Evolutionary conservation across 2,888 invertebrate species (phyloP), one percentile per base, ranked within the genome.

Genomic region (Nebria salina): DNA sequence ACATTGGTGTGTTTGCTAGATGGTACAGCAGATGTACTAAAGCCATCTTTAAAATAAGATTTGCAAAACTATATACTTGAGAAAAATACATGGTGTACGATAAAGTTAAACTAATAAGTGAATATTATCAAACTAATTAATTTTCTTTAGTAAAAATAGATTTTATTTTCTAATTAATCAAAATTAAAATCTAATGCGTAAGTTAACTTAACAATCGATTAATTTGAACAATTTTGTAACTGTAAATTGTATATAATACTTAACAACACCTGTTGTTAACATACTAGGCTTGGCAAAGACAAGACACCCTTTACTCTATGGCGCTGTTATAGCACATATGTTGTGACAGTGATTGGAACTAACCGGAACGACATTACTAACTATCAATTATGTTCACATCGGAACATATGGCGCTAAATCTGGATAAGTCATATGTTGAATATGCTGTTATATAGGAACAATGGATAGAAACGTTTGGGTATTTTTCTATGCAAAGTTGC

Each of bases 1-100:
- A 78, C 73, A 73, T 42, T 73, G 42, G 77, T 70, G 70, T 76
- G 68, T 70, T 72, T 77, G 72, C 72, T 75, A 7, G 54, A 64
- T 42, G 8, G 43, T 64, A 20, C 34, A 77, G 72, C 42, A 72
- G 72, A 54, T 54, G 54, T 13, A 54, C 54, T 8, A 13, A 54
- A 54, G 11, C 11, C 8, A 54, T 54, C 54, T 54, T 54, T 54
- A 54, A 2, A 54, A 54, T 54, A 34, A 2, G 34, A 34, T 34
- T 34, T 34, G 34, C 34, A 34, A 34, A 34, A 34, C 34, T 4
- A 34, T 5, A 5, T 34, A 34, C 2, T 34, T 34, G 34, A 34
- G 34, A 34, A 34, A 1, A 34, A 34, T 34, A 34, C 2, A 34
- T 34, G 34, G 34, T 34, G 34, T 4, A 34, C 34, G 5, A 34